phyloP scores from a whole-genome alignment of 2,888 invertebrate species.

The Toxonevra muliebris region DNA sequence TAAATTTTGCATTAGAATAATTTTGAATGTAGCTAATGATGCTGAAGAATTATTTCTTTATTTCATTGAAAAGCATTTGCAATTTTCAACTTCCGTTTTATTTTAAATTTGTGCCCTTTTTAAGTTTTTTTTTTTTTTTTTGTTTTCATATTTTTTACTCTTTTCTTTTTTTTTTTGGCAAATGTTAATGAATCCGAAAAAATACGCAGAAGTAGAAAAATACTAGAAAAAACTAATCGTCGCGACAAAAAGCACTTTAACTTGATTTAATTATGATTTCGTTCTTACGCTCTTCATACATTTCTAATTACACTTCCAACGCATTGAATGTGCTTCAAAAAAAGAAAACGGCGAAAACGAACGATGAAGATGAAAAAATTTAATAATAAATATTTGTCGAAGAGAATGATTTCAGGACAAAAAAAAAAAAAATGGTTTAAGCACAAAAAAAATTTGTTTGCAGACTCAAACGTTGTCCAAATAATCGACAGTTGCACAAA shows the following conservation, averaged over 20 bases:
- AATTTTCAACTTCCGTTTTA: too few species aligned
- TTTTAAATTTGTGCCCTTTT: too few species aligned
- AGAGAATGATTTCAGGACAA: too few species aligned
- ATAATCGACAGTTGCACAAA: too few species aligned
- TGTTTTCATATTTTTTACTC: too few species aligned
- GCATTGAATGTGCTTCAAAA: not conserved
- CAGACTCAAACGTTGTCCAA: too few species aligned
- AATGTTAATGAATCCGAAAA: not conserved
- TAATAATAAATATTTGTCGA: not conserved
- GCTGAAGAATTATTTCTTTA: slow-evolving; percentile 42
- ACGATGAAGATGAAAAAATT: slow-evolving; percentile 4
- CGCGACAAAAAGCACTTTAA: slow-evolving; percentile 51
- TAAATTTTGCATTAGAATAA: slow-evolving; percentile 1
- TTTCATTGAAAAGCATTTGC: too few species aligned
- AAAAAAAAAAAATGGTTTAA: too few species aligned
- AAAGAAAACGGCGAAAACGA: not conserved
- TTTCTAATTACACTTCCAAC: not conserved
- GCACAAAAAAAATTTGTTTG: too few species aligned
- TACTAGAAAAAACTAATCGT: slow-evolving; percentile 6
- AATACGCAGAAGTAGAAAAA: not conserved
- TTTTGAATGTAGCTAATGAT: slow-evolving; percentile 52
- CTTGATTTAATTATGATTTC: slow-evolving; percentile 54
- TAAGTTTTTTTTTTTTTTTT: too few species aligned
- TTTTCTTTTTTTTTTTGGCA: too few species aligned
- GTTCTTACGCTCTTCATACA: slow-evolving; percentile 10